Percentiles rank a stretch among this genome's conserved stretches.
phyloP scores from a whole-genome alignment of 2,113 vertebrate species.

The Callionymus lyra region DNA sequence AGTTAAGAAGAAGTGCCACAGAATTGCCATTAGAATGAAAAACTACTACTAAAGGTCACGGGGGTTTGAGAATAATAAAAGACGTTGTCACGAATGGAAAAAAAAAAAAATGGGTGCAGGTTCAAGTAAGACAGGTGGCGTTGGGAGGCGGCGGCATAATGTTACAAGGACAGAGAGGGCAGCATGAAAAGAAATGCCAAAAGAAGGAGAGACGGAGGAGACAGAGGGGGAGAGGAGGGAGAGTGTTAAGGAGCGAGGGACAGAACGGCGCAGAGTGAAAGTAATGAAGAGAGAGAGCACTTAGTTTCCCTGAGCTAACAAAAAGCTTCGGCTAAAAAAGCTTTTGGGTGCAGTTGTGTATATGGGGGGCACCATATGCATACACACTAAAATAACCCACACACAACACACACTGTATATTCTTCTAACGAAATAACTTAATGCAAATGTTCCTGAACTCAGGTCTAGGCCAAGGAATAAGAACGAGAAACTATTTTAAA shows the following conservation, averaged over 20 bases:
- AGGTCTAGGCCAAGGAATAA: no score
- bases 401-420: slow-evolving; percentile 3
- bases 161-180: slow-evolving; percentile 37
- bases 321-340: slow-evolving; percentile 42
- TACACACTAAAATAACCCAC: slow-evolving; percentile 7
- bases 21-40: no score
- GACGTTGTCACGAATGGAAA: slow-evolving; percentile 8
- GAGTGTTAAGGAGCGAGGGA: slow-evolving; percentile 14
- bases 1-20: neutral
- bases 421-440: no score
- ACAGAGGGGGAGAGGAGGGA: neutral
- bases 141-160: slow-evolving; percentile 2
- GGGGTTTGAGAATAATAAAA: slow-evolving; percentile 1
- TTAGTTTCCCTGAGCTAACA: slow-evolving; percentile 41
- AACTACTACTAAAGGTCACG: no score
- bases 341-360: slow-evolving; percentile 32
- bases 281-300: slow-evolving; percentile 38
- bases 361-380: slow-evolving; percentile 5
- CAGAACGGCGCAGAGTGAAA: slow-evolving; percentile 21
- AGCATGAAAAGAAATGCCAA: slow-evolving; percentile 1
- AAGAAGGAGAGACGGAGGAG: neutral
- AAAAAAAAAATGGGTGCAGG: slow-evolving; percentile 1
- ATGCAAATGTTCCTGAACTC: no score
- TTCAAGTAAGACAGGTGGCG: slow-evolving; percentile 3
- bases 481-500: no score